These are phyloP conservation scores for Eremophila alpestris DNA, from an alignment of 2,797 vertebrate genomes.

Conservation along the genomic window DNA sequence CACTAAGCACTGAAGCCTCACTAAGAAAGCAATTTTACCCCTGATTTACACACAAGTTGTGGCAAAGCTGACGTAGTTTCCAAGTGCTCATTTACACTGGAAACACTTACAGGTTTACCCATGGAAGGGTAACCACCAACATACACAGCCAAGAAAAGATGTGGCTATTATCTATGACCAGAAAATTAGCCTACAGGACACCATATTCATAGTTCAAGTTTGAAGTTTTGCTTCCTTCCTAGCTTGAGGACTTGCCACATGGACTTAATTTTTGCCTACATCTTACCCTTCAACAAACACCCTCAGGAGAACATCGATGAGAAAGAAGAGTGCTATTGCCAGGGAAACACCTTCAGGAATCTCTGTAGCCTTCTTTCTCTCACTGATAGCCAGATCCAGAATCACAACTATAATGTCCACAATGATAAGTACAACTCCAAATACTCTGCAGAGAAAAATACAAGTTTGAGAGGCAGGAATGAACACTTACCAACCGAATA, in stretches of 20 bases:
- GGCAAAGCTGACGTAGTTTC: background rate
- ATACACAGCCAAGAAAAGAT: background rate
- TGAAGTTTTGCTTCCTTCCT: background rate
- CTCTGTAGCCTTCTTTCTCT: slow-evolving; percentile 44
- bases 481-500: background rate
- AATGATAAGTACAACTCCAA: slow-evolving; percentile 88
- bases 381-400: slow-evolving; percentile 76
- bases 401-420: slow-evolving; percentile 87
- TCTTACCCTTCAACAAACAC: slow-evolving; percentile 91
- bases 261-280: background rate
- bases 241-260: background rate
- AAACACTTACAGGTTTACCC: background rate
- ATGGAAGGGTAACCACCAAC: background rate
- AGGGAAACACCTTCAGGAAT: slow-evolving; percentile 81
- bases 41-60: background rate
- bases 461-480: background rate
- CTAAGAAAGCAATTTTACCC: background rate
- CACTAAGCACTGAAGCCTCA: background rate
- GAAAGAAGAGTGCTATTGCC: slow-evolving; percentile 89
- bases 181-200: background rate
- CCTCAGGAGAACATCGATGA: slow-evolving; percentile 86
- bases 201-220: background rate
- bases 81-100: background rate
- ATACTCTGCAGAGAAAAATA: slow-evolving; percentile 76
- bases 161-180: background rate